Percentiles rank a stretch among this genome's conserved stretches.
Evolutionary conservation across 1,140 invertebrate species (phyloP).

Genomic region (Drosophila cardini): DNA sequence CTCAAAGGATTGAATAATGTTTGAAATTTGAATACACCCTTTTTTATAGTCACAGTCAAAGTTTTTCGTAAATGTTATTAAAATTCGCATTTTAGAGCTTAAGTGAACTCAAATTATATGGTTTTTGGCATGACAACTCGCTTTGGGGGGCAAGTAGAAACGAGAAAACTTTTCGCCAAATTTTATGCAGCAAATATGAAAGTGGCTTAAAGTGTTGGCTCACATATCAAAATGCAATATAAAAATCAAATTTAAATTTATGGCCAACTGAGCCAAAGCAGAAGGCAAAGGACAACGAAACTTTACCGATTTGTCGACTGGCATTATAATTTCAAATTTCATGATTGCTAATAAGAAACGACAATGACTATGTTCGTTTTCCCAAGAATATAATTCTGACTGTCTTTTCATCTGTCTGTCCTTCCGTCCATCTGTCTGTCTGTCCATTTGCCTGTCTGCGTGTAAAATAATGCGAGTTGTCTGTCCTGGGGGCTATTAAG

Average conservation of each 20-base stretch:
- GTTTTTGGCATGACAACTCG: constrained; percentile 47
- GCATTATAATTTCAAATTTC: constrained; percentile 78
- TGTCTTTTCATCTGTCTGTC: constrained; percentile 14
- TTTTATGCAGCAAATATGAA: constrained; percentile 10
- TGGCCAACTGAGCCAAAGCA: constrained; percentile 54
- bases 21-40: constrained; percentile 45
- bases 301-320: constrained; percentile 66
- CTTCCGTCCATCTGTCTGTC: constrained; percentile 1
- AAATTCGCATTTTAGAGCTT: constrained; percentile 47
- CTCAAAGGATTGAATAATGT: constrained; percentile 45
- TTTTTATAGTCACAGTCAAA: constrained; percentile 54
- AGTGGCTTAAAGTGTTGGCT: constrained; percentile 47
- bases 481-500: constrained; percentile 75
- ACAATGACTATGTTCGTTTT: neutral
- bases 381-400: neutral
- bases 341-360: constrained; percentile 65
- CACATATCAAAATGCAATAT: constrained; percentile 66
- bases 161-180: constrained; percentile 25
- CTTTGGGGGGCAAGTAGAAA: constrained; percentile 8
- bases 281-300: constrained; percentile 59
- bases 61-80: constrained; percentile 63
- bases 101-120: constrained; percentile 20
- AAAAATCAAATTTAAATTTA: constrained; percentile 82
- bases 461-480: constrained; percentile 80
- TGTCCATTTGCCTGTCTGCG: constrained; percentile 48